Percentiles rank a stretch among this genome's conserved stretches.
Conservation (phyloP, 2,797 vertebrate genomes). For the Ctenosaura bakeri region DNA sequence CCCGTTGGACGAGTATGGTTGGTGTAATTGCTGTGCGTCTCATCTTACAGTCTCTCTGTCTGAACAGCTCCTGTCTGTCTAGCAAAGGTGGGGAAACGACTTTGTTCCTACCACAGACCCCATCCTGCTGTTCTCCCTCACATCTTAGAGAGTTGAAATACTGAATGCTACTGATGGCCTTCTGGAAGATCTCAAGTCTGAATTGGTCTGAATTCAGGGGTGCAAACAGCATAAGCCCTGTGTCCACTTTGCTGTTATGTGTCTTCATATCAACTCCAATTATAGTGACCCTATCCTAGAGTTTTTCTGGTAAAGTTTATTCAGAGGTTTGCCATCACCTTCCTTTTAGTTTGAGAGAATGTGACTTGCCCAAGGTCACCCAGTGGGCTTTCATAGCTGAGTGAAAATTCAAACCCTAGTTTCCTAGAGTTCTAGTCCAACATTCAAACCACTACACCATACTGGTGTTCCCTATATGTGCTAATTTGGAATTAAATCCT, state of each 20-base stretch:
- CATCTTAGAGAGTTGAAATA: neutral
- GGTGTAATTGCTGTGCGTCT: neutral
- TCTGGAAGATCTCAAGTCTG: neutral
- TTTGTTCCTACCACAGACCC: neutral
- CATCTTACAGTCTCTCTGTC: constrained; percentile 5
- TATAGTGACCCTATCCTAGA: too few species aligned
- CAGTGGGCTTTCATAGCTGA: too few species aligned
- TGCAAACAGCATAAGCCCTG: neutral
- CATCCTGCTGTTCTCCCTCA: neutral
- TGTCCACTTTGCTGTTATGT: too few species aligned
- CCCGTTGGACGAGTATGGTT: neutral
- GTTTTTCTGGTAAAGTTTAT: too few species aligned
- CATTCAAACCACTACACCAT: too few species aligned
- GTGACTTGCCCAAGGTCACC: too few species aligned
- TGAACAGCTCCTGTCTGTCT: neutral
- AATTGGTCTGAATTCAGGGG: neutral
- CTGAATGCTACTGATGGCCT: neutral
- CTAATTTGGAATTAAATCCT: neutral
- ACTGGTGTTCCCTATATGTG: neutral
- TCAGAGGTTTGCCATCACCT: too few species aligned
- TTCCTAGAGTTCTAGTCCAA: too few species aligned
- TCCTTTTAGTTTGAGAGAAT: too few species aligned
- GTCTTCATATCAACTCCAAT: too few species aligned
- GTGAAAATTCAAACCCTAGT: too few species aligned
- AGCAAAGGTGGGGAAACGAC: neutral